phyloP scores from a whole-genome alignment of 2,113 vertebrate genomes.

The Psittacus erithacus region DNA sequence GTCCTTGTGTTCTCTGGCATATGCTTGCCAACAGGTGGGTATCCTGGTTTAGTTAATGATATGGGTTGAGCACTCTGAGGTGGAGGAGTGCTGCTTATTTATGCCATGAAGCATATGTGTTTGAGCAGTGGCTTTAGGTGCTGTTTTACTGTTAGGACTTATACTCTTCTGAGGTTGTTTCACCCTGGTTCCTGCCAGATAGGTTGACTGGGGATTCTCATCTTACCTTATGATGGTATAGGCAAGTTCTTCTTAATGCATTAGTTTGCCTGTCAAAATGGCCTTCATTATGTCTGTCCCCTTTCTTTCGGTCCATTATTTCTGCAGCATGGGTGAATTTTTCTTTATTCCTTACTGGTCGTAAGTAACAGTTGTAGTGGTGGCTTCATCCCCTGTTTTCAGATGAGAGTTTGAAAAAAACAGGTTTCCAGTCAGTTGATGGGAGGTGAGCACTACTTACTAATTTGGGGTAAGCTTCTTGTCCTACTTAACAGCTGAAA shows the following conservation, averaged over 20 bases:
- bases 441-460: not conserved
- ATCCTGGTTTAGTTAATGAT: not conserved
- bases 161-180: not conserved
- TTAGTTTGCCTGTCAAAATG: not conserved
- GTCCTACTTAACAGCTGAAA: not conserved
- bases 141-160: not conserved
- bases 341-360: not conserved
- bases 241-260: not conserved
- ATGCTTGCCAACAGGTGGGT: not conserved
- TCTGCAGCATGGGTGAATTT: not conserved
- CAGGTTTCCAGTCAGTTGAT: not conserved
- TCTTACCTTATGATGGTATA: not conserved
- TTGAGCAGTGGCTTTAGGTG: not conserved
- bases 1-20: not conserved
- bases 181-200: not conserved
- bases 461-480: not conserved
- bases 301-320: not conserved
- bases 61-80: not conserved
- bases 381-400: not conserved
- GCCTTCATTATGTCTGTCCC: accelerated
- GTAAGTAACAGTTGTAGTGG: not conserved
- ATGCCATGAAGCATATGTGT: accelerated
- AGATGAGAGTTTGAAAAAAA: not conserved
- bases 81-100: not conserved
- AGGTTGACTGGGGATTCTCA: accelerated